Conservation (phyloP, 1,140 invertebrate genomes). For the Bicyclus anynana region DNA sequence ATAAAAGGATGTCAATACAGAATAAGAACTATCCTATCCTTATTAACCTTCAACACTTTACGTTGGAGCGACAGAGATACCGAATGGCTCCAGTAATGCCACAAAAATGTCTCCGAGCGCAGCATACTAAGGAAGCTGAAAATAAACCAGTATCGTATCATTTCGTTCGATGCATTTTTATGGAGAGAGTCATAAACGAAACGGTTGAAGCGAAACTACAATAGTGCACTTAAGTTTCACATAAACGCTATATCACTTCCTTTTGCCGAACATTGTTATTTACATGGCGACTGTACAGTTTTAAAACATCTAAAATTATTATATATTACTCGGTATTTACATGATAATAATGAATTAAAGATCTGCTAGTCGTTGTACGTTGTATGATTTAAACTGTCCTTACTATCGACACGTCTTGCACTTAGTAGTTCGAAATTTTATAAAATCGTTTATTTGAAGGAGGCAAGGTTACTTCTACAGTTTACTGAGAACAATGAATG, state of each 20-base stretch:
- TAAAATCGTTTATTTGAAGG: too few relatives aligned
- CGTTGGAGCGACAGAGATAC: not conserved
- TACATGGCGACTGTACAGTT: too few relatives aligned
- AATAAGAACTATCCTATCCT: not conserved
- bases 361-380: too few relatives aligned
- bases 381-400: too few relatives aligned
- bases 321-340: too few relatives aligned
- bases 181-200: slow-evolving; percentile 46
- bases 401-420: too few relatives aligned
- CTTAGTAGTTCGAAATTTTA: too few relatives aligned
- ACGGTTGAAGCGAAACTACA: slow-evolving; percentile 46
- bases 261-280: slow-evolving; percentile 45
- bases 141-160: slow-evolving; percentile 36
- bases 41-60: not conserved
- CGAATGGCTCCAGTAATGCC: slow-evolving; percentile 27
- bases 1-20: not conserved
- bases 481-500: too few relatives aligned
- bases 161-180: slow-evolving; percentile 64
- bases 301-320: too few relatives aligned
- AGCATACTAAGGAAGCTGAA: slow-evolving; percentile 31
- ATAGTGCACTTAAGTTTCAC: slow-evolving; percentile 54
- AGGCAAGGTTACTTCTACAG: too few relatives aligned
- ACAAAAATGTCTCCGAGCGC: slow-evolving; percentile 36
- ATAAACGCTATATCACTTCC: slow-evolving; percentile 57
- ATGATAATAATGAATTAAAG: too few relatives aligned